phyloP scores from a whole-genome alignment of 30 jellyfish, hydroid and myxozoan genomes.

The Rhopilema esculentum region DNA sequence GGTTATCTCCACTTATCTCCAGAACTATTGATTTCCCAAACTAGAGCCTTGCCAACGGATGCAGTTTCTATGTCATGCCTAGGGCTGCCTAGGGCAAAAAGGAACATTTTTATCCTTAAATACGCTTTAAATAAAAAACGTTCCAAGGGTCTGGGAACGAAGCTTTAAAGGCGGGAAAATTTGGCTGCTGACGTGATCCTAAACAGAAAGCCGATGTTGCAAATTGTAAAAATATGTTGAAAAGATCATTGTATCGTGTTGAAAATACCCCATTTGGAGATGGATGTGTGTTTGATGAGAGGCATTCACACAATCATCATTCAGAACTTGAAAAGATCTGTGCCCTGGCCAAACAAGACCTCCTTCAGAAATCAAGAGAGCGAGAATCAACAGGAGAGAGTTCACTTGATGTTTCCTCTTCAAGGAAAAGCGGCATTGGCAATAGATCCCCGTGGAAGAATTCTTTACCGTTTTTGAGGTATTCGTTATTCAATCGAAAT shows the following conservation, averaged over 20 bases:
- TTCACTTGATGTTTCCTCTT: background rate
- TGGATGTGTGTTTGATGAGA: background rate
- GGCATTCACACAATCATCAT: background rate
- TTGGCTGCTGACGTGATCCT: background rate
- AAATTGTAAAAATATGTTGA: background rate
- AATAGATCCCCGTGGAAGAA: background rate
- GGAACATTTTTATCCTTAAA: too few species aligned
- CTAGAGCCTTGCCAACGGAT: too few species aligned
- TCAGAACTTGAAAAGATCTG: conserved; percentile 17
- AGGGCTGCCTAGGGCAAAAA: too few species aligned
- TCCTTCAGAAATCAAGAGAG: background rate
- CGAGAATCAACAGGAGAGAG: background rate
- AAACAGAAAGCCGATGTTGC: background rate
- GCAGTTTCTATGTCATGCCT: too few species aligned
- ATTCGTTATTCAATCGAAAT: too few species aligned
- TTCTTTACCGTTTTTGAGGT: background rate
- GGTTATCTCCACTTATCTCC: too few species aligned
- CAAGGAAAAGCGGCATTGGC: background rate
- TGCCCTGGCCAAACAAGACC: conserved; percentile 23
- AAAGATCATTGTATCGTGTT: background rate
- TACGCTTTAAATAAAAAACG: too few species aligned
- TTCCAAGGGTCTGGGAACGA: background rate
- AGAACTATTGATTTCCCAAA: too few species aligned
- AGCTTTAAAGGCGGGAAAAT: background rate
- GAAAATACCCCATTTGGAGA: background rate